phyloP scores from a whole-genome alignment of 2,888 invertebrate species.

The Euplagia quadripunctaria region DNA sequence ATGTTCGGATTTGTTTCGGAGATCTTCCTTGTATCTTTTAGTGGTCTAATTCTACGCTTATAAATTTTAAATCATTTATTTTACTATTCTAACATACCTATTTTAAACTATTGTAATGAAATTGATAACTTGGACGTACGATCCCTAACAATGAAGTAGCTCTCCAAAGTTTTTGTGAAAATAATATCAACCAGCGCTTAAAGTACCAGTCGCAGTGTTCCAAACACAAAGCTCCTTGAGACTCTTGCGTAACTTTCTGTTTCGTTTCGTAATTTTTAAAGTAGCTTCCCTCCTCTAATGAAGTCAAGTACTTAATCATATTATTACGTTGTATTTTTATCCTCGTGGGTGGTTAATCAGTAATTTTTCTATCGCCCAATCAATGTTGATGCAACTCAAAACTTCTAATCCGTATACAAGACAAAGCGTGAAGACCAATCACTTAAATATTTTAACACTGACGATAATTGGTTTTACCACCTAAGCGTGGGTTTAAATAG shows the following conservation, averaged over 20 bases:
- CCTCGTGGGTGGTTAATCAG: background rate
- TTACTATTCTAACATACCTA: too few species aligned
- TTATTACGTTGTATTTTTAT: constrained; percentile 6
- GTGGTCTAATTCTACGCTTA: too few species aligned
- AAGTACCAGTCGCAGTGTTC: background rate
- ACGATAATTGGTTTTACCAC: constrained; percentile 21
- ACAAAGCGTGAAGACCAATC: constrained; percentile 14
- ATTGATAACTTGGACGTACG: too few species aligned
- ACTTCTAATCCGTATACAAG: constrained; percentile 1
- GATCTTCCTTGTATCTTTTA: too few species aligned
- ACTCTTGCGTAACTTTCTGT: background rate
- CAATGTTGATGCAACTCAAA: background rate
- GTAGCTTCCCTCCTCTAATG: background rate
- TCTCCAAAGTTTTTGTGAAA: too few species aligned
- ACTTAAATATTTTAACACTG: constrained; percentile 9
- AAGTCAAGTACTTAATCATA: constrained; percentile 3
- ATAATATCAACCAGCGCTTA: too few species aligned
- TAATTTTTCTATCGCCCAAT: background rate
- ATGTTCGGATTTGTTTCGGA: too few species aligned
- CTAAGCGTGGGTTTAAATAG: constrained; percentile 26
- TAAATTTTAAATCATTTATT: too few species aligned
- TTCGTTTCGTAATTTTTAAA: background rate
- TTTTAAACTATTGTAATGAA: too few species aligned
- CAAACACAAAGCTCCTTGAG: background rate
- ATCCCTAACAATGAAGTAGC: too few species aligned